These are phyloP conservation scores for Gymnosoma rotundatum DNA, from an alignment of 2,888 invertebrate species.

Conservation along the genomic window DNA sequence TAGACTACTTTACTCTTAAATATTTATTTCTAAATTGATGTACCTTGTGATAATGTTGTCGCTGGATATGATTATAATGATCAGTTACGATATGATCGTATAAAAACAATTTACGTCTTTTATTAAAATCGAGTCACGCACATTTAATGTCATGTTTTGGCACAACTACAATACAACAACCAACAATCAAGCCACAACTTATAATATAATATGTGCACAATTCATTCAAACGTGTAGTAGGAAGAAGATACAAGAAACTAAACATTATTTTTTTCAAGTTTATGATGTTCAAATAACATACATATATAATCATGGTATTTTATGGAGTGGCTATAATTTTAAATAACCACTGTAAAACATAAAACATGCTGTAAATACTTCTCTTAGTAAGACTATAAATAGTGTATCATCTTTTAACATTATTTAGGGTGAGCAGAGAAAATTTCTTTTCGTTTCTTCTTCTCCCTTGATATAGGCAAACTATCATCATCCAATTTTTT, in stretches of 20 bases:
- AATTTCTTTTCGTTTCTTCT: neutral
- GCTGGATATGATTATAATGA: constrained; percentile 71
- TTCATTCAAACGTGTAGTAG: neutral
- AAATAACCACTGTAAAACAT: constrained; percentile 63
- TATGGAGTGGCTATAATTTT: constrained; percentile 68
- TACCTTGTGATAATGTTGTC: constrained; percentile 6
- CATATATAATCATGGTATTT: constrained; percentile 61
- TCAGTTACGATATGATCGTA: constrained; percentile 71
- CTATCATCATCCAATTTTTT: no score
- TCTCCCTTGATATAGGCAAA: no score
- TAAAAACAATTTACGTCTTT: constrained; percentile 69
- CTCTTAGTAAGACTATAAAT: constrained; percentile 30
- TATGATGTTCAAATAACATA: constrained; percentile 68
- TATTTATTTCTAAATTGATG: constrained; percentile 33
- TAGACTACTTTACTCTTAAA: constrained; percentile 10
- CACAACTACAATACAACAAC: constrained; percentile 58
- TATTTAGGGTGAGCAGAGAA: constrained; percentile 18
- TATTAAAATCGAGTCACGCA: constrained; percentile 72
- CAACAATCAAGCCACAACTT: constrained; percentile 36
- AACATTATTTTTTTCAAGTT: constrained; percentile 60
- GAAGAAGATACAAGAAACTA: neutral
- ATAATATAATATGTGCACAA: no score
- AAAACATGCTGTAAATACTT: constrained; percentile 52
- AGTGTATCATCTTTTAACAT: constrained; percentile 37
- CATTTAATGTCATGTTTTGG: constrained; percentile 71